Evolutionary conservation across 92 coral and sea anemone species (phyloP).

Genomic region (Galaxea fascicularis): DNA sequence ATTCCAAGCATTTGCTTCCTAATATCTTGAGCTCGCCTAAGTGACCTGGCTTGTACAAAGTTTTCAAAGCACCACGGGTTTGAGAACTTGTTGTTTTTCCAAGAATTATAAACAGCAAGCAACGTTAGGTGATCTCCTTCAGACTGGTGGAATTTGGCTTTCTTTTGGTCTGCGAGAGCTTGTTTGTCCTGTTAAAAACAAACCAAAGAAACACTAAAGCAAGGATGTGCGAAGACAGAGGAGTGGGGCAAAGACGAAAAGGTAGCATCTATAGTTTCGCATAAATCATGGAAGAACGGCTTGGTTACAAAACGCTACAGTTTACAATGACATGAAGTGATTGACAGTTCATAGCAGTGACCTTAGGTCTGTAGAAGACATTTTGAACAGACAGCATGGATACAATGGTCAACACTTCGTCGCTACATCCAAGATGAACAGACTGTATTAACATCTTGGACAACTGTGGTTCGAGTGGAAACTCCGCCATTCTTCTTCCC

Average conservation of each 20-base stretch:
- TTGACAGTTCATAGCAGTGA: constrained; percentile 5
- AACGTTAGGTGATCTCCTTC: constrained; percentile 98
- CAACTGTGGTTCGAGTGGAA: constrained; percentile 96
- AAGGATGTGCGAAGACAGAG: background rate
- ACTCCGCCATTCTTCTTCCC: constrained; percentile 99
- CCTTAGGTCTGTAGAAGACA: constrained; percentile 99
- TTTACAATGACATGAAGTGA: too few relatives aligned
- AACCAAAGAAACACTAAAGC: background rate
- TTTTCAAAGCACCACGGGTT: constrained; percentile 99
- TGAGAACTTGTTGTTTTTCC: constrained; percentile 98
- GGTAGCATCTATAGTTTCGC: too few relatives aligned
- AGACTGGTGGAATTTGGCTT: constrained; percentile 98
- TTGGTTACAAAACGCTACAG: too few relatives aligned
- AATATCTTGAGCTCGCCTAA: constrained; percentile 97
- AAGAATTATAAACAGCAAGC: constrained; percentile 96
- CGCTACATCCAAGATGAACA: constrained; percentile 97
- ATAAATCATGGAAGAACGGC: too few relatives aligned
- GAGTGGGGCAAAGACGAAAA: too few relatives aligned
- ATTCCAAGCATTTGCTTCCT: constrained; percentile 98
- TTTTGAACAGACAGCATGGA: constrained; percentile 98
- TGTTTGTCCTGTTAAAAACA: constrained; percentile 84
- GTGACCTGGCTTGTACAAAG: constrained; percentile 98
- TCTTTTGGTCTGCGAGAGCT: constrained; percentile 98
- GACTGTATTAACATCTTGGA: constrained; percentile 98
- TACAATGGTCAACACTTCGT: constrained; percentile 92